These are phyloP conservation scores for Automeris io DNA, from an alignment of 2,888 invertebrate species.

Conservation along the genomic window DNA sequence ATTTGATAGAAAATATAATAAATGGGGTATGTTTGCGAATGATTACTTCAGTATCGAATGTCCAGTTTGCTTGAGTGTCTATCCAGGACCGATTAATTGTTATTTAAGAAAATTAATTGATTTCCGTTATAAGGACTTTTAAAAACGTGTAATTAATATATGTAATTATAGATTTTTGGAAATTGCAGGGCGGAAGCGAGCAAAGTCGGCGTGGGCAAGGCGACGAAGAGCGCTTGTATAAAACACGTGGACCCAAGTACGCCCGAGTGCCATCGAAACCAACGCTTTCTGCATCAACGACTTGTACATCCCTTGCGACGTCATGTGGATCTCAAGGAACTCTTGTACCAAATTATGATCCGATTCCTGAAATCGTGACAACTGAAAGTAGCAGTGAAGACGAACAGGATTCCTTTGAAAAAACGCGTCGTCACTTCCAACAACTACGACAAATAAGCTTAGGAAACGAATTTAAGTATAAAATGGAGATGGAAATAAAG, in stretches of 20 bases:
- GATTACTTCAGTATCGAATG: constrained; percentile 51
- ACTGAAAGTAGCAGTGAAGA: constrained; percentile 71
- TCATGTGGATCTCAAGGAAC: constrained; percentile 69
- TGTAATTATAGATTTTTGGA: background rate
- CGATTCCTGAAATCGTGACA: constrained; percentile 57
- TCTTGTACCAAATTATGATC: constrained; percentile 60
- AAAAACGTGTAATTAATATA: background rate
- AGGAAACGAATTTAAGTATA: constrained; percentile 79
- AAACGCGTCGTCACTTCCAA: constrained; percentile 78
- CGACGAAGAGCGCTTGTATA: constrained; percentile 65
- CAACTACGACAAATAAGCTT: constrained; percentile 79
- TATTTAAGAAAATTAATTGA: constrained; percentile 14
- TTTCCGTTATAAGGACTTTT: background rate
- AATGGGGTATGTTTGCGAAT: constrained; percentile 65
- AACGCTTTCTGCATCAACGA: constrained; percentile 77
- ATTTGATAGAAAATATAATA: constrained; percentile 69
- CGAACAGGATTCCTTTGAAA: constrained; percentile 74
- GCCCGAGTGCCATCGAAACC: constrained; percentile 67
- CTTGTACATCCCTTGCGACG: constrained; percentile 78
- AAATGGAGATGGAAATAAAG: constrained; percentile 81
- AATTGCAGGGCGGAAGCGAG: constrained; percentile 64
- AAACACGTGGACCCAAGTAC: constrained; percentile 63
- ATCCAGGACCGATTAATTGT: constrained; percentile 31
- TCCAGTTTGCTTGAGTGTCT: constrained; percentile 40
- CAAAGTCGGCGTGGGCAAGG: constrained; percentile 57